phyloP scores from a whole-genome alignment of 2,888 invertebrate genomes.

The Pelosia muscerda region DNA sequence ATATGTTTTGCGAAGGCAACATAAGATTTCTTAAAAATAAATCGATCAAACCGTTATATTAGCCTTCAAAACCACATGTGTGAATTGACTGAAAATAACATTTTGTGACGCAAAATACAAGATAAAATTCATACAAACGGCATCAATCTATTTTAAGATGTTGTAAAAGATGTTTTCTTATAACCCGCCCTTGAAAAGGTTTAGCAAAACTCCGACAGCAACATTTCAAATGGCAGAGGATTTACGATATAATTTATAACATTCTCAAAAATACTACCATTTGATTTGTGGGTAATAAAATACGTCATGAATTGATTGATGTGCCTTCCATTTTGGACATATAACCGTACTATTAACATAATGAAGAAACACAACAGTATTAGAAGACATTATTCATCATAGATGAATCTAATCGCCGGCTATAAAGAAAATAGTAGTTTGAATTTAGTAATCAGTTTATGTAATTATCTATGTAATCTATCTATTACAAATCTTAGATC shows the following conservation, averaged over 20 bases:
- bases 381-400: background rate
- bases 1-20: constrained; percentile 21
- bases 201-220: constrained; percentile 59
- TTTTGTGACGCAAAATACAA: constrained; percentile 63
- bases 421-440: background rate
- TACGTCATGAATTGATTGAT: constrained; percentile 65
- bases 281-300: constrained; percentile 71
- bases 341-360: constrained; percentile 26
- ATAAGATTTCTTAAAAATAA: constrained; percentile 13
- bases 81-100: constrained; percentile 63
- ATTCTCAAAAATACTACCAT: constrained; percentile 61
- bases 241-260: constrained; percentile 63
- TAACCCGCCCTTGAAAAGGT: constrained; percentile 75
- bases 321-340: constrained; percentile 47
- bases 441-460: background rate
- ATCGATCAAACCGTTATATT: constrained; percentile 46
- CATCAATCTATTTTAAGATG: constrained; percentile 73
- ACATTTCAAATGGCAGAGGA: constrained; percentile 67
- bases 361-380: background rate
- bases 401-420: background rate
- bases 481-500: constrained; percentile 11
- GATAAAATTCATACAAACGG: constrained; percentile 61
- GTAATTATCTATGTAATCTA: constrained; percentile 16
- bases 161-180: constrained; percentile 76
- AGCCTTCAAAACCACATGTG: constrained; percentile 54